Evolutionary conservation across 2,113 vertebrate genomes (phyloP), one percentile per base, ranked within the genome.

Genomic region (Podiceps cristatus): DNA sequence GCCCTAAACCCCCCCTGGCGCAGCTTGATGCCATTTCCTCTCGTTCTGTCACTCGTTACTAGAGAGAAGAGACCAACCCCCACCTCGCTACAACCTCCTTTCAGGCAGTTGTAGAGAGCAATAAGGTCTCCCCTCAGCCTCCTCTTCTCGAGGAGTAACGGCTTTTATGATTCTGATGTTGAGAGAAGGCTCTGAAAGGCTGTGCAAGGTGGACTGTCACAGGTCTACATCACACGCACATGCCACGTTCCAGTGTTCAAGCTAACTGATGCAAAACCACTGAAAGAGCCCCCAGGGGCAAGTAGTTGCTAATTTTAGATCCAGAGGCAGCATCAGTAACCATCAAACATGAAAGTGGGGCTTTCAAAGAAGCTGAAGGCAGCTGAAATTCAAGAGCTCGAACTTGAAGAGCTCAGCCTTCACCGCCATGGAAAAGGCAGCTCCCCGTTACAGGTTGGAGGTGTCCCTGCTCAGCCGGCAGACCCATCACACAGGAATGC

Each of bases 101-200:
- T 37, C 37, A 37, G 37, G 37, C 9, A 37, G 37, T 37, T 37
- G 37, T 37, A 37, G 37, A 37, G 37, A 37, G 37, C 37, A 37
- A 37, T 37, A 37, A 37, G 37, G 37, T 37, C 37, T 37, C 37
- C 37, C 37, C 9, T 37, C 37, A 37, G 37, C 37, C 37, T 37
- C 37, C 37, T 37, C 37, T 8, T 37, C 37, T 37, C 9, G 37
- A 37, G 9, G 37, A 77, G 45, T 5, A 75, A 35, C 2, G 1
- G 53, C 60, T 71, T 93, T 88, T 75, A 58, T 80, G 76, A 73
- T 60, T 85, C 88, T 77, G 24, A 84, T 40, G 52, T 37, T 63
- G 87, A 81, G 77, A 59, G 59, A 87, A 35, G 35, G 68, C 33
- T 92, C 79, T 59, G 49, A 76, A 52, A 68, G 76, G 44, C 72